Conservation (phyloP, 2,797 vertebrate species). For the Nyctibius grandis region DNA sequence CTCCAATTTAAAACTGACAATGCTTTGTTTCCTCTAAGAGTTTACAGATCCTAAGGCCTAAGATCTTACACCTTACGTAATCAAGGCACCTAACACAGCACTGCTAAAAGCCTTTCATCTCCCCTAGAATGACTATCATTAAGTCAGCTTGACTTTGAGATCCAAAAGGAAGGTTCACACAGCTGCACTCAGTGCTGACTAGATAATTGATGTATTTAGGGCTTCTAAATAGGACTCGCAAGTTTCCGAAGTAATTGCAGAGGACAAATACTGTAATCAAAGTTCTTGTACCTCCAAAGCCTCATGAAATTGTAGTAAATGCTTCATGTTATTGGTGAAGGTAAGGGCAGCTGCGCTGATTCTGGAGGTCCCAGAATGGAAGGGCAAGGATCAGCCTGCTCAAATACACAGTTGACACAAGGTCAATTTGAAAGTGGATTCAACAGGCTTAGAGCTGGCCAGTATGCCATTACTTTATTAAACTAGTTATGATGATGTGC, state of each 20-base stretch:
- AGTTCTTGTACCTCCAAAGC: slow-evolving; percentile 7
- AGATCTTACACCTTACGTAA: background rate
- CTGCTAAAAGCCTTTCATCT: background rate
- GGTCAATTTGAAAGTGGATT: background rate
- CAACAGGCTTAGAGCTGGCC: background rate
- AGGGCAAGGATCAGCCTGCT: background rate
- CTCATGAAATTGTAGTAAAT: background rate
- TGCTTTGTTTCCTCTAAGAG: background rate
- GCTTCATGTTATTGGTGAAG: background rate
- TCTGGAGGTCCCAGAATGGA: background rate
- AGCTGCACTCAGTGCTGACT: slow-evolving; percentile 32
- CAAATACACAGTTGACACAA: background rate
- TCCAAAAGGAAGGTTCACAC: slow-evolving; percentile 14
- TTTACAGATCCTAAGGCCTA: background rate
- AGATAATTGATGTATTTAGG: slow-evolving; percentile 34
- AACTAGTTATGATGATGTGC: background rate
- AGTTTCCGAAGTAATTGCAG: slow-evolving; percentile 26
- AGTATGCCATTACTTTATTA: background rate
- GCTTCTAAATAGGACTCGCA: slow-evolving; percentile 34
- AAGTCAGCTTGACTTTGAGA: slow-evolving; percentile 12
- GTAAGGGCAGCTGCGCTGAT: background rate
- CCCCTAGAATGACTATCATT: background rate
- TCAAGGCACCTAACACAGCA: background rate
- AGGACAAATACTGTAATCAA: slow-evolving; percentile 26
- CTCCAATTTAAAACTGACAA: background rate